Evolutionary conservation across 2,888 invertebrate genomes (phyloP).

Genomic region (Arge pagana): DNA sequence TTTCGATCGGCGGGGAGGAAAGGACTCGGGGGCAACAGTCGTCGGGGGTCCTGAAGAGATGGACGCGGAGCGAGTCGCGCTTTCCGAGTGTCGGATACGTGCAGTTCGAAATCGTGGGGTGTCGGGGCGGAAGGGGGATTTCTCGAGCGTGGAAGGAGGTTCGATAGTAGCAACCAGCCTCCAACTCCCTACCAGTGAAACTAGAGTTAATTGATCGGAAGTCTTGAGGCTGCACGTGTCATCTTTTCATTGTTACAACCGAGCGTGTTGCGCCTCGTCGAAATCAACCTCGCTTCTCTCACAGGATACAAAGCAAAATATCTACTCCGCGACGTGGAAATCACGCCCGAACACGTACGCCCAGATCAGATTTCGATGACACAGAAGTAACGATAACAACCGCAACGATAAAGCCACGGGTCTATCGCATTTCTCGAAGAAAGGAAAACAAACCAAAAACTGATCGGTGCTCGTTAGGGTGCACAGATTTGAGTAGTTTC

Average conservation of each 20-base stretch:
- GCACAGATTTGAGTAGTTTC: no score
- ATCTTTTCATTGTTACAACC: slow-evolving; percentile 30
- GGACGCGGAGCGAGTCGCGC: background rate
- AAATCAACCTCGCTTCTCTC: slow-evolving; percentile 11
- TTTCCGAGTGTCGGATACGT: background rate
- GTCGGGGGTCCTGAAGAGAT: background rate
- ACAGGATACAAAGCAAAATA: no score
- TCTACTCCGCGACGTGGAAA: no score
- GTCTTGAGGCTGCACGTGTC: slow-evolving; percentile 57
- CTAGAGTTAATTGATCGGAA: slow-evolving; percentile 58
- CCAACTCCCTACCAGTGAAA: slow-evolving; percentile 37
- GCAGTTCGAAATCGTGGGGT: background rate
- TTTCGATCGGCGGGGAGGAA: slow-evolving; percentile 46
- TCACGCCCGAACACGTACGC: no score
- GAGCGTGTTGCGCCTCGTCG: slow-evolving; percentile 8
- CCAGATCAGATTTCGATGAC: no score
- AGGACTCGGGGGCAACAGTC: no score
- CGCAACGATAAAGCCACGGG: no score
- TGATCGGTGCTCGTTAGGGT: no score
- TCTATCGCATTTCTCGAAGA: no score
- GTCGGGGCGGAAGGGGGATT: background rate
- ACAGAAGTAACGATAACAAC: no score
- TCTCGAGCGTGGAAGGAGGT: slow-evolving; percentile 13
- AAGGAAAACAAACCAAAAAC: no score
- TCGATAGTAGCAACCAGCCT: no score